phyloP scores from a whole-genome alignment of 2,888 invertebrate genomes.

The Hirtodrosophila trivittata region DNA sequence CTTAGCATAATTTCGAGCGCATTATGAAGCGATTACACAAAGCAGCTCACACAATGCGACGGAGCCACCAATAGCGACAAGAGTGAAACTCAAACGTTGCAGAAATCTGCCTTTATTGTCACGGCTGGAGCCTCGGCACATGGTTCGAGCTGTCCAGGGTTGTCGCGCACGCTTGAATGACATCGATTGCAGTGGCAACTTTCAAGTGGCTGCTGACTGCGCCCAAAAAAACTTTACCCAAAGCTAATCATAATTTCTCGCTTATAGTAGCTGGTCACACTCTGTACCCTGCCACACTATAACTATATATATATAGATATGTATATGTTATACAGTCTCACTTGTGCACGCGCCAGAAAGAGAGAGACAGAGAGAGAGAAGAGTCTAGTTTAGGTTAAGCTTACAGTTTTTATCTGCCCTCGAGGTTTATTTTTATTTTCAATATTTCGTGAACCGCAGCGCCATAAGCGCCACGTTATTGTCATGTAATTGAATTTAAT shows the following conservation, averaged over 20 bases:
- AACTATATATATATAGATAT: not conserved
- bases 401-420: slow-evolving; percentile 60
- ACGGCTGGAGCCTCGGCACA: slow-evolving; percentile 9
- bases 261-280: slow-evolving; percentile 34
- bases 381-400: slow-evolving; percentile 41
- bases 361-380: not conserved
- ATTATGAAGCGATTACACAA: slow-evolving; percentile 64
- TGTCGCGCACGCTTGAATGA: slow-evolving; percentile 39
- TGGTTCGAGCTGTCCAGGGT: slow-evolving; percentile 19
- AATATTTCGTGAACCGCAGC: slow-evolving; percentile 66
- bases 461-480: slow-evolving; percentile 77
- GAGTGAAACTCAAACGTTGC: slow-evolving; percentile 64
- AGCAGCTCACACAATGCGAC: slow-evolving; percentile 29
- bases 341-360: slow-evolving; percentile 31
- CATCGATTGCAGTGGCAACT: slow-evolving; percentile 32
- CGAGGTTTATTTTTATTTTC: slow-evolving; percentile 70
- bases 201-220: slow-evolving; percentile 57
- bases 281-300: too few species aligned
- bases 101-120: slow-evolving; percentile 56
- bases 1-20: slow-evolving; percentile 62
- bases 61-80: slow-evolving; percentile 37
- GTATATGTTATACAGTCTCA: too few species aligned
- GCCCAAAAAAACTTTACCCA: slow-evolving; percentile 62
- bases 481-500: slow-evolving; percentile 79
- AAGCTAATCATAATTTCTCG: slow-evolving; percentile 75